These are phyloP conservation scores for Mactromeris polynyma DNA, from an alignment of 2,888 invertebrate species.

Conservation along the genomic window DNA sequence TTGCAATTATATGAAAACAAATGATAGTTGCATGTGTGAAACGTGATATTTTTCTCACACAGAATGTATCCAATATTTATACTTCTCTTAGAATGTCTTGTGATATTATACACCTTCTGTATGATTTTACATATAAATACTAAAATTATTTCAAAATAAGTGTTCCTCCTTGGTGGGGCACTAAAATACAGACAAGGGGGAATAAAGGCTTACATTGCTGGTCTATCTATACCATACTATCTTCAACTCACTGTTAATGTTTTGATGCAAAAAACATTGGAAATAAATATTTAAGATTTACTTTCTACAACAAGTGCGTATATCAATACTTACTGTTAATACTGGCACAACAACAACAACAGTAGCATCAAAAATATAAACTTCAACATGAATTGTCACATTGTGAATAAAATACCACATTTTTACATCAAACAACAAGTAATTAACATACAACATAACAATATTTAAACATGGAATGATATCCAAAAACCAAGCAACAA, in stretches of 20 bases:
- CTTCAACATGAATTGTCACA: neutral
- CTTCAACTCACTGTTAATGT: too few species aligned
- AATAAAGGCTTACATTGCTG: too few species aligned
- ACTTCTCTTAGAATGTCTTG: too few species aligned
- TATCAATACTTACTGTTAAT: neutral
- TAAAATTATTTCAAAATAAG: too few species aligned
- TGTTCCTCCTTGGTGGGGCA: too few species aligned
- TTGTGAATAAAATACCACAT: neutral
- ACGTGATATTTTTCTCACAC: too few species aligned
- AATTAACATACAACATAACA: neutral
- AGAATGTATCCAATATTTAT: too few species aligned
- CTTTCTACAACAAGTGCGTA: neutral
- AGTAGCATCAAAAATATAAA: conserved; percentile 13
- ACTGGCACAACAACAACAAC: conserved; percentile 12
- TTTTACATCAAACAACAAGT: neutral
- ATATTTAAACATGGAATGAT: neutral
- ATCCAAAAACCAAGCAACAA: neutral
- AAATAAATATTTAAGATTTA: neutral
- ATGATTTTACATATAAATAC: too few species aligned
- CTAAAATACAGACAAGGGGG: too few species aligned
- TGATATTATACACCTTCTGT: too few species aligned
- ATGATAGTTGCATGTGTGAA: neutral
- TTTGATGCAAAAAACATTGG: too few species aligned
- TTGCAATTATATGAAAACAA: neutral
- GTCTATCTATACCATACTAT: too few species aligned